These are phyloP conservation scores for Melanostoma mellinum DNA, from an alignment of 2,888 invertebrate genomes.

Conservation along the genomic window DNA sequence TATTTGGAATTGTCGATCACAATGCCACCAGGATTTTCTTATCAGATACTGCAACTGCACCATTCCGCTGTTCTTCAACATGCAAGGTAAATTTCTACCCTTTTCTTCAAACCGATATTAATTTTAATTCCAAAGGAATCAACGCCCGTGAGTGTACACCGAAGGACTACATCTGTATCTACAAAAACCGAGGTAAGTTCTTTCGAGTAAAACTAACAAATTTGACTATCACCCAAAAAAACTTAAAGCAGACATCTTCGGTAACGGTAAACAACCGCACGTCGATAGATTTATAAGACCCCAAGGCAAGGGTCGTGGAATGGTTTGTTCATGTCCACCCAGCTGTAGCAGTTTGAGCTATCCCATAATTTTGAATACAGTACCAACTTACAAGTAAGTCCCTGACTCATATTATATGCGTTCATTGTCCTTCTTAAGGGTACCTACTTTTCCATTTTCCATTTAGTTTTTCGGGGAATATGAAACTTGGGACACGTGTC, in stretches of 20 bases:
- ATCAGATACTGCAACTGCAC: constrained; percentile 77
- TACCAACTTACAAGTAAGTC: constrained; percentile 59
- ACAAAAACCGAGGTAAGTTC: constrained; percentile 74
- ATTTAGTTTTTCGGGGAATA: constrained; percentile 43
- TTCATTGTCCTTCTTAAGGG: not conserved
- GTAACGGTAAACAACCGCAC: constrained; percentile 71
- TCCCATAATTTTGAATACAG: constrained; percentile 74
- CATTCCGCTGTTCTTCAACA: constrained; percentile 76
- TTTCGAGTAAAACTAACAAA: not conserved
- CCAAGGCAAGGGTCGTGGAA: constrained; percentile 75
- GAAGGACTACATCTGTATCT: constrained; percentile 77
- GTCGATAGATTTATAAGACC: constrained; percentile 74
- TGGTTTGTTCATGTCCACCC: constrained; percentile 76
- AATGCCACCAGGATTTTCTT: constrained; percentile 77
- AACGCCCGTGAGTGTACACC: constrained; percentile 75
- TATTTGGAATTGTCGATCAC: constrained; percentile 76
- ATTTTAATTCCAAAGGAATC: constrained; percentile 48
- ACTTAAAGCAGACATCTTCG: constrained; percentile 74
- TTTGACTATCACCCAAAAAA: not conserved
- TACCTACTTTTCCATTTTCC: not conserved
- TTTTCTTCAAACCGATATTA: not conserved
- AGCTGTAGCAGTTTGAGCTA: constrained; percentile 77
- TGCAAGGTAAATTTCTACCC: constrained; percentile 67
- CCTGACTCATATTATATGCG: not conserved
- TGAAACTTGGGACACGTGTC: constrained; percentile 67